These are phyloP conservation scores for Nomada goodeniana DNA, from an alignment of 2,888 invertebrate species.

Conservation along the genomic window DNA sequence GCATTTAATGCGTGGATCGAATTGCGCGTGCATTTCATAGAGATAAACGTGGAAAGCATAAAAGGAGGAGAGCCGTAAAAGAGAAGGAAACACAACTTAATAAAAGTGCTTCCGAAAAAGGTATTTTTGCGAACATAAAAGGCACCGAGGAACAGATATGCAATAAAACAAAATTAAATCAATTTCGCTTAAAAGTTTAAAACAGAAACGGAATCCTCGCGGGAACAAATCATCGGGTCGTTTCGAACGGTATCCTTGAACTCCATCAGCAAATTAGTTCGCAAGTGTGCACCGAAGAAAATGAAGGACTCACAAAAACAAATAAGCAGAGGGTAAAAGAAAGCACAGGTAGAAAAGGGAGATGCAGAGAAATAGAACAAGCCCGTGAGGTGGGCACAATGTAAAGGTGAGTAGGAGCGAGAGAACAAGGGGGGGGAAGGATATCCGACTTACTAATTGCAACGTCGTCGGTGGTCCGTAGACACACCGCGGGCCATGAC, in stretches of 20 bases:
- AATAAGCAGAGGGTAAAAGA: background rate
- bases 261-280: background rate
- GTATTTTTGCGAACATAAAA: too few species aligned
- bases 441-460: conserved; percentile 82
- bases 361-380: conserved; percentile 39
- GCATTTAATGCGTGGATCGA: too few species aligned
- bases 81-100: too few species aligned
- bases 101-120: too few species aligned
- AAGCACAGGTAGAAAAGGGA: background rate
- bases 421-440: conserved; percentile 64
- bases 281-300: background rate
- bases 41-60: too few species aligned
- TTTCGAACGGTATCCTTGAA: background rate
- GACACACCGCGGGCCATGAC: conserved; percentile 76
- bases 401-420: conserved; percentile 57
- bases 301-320: background rate
- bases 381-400: conserved; percentile 36
- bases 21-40: too few species aligned
- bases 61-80: too few species aligned
- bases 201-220: background rate
- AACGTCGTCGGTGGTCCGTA: conserved; percentile 79
- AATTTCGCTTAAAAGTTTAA: too few species aligned
- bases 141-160: too few species aligned
- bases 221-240: background rate
- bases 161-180: too few species aligned